phyloP scores from a whole-genome alignment of 2,113 vertebrate species.

The Lipophrys pholis region DNA sequence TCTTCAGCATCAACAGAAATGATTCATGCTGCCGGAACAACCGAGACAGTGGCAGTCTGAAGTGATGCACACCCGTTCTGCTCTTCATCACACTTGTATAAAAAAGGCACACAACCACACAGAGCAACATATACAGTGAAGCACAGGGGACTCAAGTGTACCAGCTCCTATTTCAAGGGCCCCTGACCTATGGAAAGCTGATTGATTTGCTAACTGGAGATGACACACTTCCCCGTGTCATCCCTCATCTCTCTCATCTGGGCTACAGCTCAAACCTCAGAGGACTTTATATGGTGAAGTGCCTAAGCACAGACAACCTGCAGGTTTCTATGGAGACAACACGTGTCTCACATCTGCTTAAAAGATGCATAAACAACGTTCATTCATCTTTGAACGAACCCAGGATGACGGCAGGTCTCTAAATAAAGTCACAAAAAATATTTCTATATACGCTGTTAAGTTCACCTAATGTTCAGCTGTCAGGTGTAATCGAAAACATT shows the following conservation, averaged over 20 bases:
- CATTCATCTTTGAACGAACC: slow-evolving; percentile 54
- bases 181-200: slow-evolving; percentile 28
- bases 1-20: slow-evolving; percentile 46
- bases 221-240: slow-evolving; percentile 8
- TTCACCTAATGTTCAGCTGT: neutral
- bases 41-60: slow-evolving; percentile 46
- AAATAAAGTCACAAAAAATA: slow-evolving; percentile 26
- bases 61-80: slow-evolving; percentile 18
- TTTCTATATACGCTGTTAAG: neutral
- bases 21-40: slow-evolving; percentile 57
- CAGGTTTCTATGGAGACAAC: slow-evolving; percentile 77
- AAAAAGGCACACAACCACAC: neutral
- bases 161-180: slow-evolving; percentile 23
- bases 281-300: slow-evolving; percentile 58
- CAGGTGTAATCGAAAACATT: neutral
- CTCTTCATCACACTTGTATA: slow-evolving; percentile 30
- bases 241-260: slow-evolving; percentile 41
- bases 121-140: slow-evolving; percentile 1
- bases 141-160: neutral
- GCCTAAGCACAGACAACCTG: slow-evolving; percentile 58
- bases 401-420: slow-evolving; percentile 23
- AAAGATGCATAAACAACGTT: slow-evolving; percentile 62
- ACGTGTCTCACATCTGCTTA: slow-evolving; percentile 54
- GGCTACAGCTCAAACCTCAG: slow-evolving; percentile 49
- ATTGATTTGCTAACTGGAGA: slow-evolving; percentile 52